A percentile compares a stretch with the other conserved stretches of the same genome.
These are phyloP conservation scores for Leucoraja erinaceus DNA, from an alignment of 2,113 vertebrate species.

Conservation along the genomic window DNA sequence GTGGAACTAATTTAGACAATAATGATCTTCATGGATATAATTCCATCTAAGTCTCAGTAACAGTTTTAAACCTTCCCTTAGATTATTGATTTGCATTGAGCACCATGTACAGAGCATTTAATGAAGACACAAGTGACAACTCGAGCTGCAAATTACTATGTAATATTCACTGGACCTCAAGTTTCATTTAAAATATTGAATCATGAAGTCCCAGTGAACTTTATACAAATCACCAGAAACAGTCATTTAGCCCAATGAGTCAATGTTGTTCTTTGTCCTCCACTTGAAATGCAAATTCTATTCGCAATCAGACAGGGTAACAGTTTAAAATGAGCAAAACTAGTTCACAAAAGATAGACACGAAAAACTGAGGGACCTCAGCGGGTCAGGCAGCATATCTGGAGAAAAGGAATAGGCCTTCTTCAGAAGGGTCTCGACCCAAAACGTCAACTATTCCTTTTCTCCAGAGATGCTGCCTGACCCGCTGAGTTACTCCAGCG, in stretches of 20 bases:
- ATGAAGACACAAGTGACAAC: constrained; percentile 5
- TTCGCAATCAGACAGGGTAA: not conserved
- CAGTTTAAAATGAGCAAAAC: not conserved
- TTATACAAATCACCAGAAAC: not conserved
- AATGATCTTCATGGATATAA: not conserved
- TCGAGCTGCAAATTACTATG: not conserved
- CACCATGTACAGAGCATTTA: not conserved
- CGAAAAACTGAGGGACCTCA: no score
- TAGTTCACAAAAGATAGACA: not conserved
- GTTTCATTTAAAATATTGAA: not conserved
- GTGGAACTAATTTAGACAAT: not conserved
- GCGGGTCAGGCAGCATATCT: no score
- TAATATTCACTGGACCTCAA: not conserved
- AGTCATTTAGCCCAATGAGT: not conserved
- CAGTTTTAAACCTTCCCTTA: not conserved
- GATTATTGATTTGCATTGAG: not conserved
- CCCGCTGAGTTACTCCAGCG: no score
- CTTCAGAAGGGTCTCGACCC: no score
- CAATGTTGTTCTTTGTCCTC: not conserved
- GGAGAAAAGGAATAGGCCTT: no score
- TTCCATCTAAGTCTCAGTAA: not conserved
- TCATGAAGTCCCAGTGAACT: not conserved
- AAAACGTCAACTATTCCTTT: no score
- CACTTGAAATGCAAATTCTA: not conserved
- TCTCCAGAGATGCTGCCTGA: no score